Conservation (phyloP, 2,113 vertebrate genomes). For the Erpornis zantholeuca region DNA sequence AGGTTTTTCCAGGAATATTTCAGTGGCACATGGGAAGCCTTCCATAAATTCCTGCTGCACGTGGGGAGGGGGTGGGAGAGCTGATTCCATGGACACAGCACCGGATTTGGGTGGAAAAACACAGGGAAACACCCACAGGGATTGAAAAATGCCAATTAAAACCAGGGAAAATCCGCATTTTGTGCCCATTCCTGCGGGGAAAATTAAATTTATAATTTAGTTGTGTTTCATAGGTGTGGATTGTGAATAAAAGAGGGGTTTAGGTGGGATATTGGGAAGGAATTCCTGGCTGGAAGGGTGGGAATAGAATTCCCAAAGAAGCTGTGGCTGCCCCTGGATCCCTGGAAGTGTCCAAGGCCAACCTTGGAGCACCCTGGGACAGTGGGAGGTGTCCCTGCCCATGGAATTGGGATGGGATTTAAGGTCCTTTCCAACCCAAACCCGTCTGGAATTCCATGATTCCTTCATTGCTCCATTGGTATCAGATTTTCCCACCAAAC, state of each 20-base stretch:
- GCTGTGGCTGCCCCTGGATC: background rate
- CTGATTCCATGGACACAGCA: background rate
- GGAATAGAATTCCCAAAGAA: background rate
- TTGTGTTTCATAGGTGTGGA: background rate
- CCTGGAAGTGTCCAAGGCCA: background rate
- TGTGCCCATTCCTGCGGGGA: background rate
- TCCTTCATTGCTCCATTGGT: background rate
- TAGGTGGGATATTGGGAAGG: background rate
- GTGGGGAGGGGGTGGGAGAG: background rate
- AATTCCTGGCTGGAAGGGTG: background rate
- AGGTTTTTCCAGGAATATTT: background rate
- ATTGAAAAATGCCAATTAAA: background rate
- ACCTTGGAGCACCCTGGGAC: too few species aligned
- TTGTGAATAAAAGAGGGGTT: background rate
- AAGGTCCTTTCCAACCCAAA: background rate
- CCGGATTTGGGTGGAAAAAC: background rate
- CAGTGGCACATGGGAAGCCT: background rate
- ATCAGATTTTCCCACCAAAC: background rate
- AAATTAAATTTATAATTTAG: background rate
- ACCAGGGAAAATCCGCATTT: background rate
- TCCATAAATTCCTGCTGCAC: background rate
- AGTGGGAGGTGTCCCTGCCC: background rate
- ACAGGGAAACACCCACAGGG: background rate
- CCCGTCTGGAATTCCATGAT: background rate
- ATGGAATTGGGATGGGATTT: background rate